A percentile compares a stretch with the other conserved stretches of the same genome.
Evolutionary conservation across 2,113 vertebrate species (phyloP).

Genomic region (Ascaphus truei): DNA sequence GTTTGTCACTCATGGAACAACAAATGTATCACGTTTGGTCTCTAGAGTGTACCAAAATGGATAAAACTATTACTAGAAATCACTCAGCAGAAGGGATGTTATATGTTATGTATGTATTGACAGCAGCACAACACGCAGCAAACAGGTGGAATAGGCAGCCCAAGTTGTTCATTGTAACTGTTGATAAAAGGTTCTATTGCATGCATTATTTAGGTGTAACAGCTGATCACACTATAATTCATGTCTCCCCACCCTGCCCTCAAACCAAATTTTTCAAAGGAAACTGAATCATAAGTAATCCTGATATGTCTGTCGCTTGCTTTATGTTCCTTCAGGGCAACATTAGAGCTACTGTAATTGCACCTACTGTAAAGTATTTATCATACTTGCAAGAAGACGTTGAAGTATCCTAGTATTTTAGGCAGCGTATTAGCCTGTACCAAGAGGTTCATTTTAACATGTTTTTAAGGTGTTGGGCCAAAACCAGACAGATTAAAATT

Average conservation of each 20-base stretch:
- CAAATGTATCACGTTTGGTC: too few relatives aligned
- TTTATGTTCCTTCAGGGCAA: conserved; percentile 26
- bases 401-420: background rate
- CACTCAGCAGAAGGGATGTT: too few relatives aligned
- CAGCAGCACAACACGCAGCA: background rate
- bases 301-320: background rate
- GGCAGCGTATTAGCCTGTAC: too few relatives aligned
- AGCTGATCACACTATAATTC: conserved; percentile 20
- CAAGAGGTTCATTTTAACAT: too few relatives aligned
- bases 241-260: conserved; percentile 20
- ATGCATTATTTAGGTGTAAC: conserved; percentile 33
- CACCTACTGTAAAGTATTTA: conserved; percentile 24
- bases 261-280: conserved; percentile 19
- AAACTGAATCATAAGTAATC: conserved; percentile 1
- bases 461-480: too few relatives aligned
- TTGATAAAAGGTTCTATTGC: background rate
- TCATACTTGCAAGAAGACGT: background rate
- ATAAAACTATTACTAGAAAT: too few relatives aligned
- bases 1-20: too few relatives aligned
- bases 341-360: background rate
- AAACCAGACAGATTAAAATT: too few relatives aligned
- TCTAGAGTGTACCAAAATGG: too few relatives aligned
- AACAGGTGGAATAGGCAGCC: background rate
- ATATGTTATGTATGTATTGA: too few relatives aligned
- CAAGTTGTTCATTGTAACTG: background rate